These are phyloP conservation scores for Gallinago nigripennis DNA, from an alignment of 2,797 vertebrate genomes.

Conservation along the genomic window DNA sequence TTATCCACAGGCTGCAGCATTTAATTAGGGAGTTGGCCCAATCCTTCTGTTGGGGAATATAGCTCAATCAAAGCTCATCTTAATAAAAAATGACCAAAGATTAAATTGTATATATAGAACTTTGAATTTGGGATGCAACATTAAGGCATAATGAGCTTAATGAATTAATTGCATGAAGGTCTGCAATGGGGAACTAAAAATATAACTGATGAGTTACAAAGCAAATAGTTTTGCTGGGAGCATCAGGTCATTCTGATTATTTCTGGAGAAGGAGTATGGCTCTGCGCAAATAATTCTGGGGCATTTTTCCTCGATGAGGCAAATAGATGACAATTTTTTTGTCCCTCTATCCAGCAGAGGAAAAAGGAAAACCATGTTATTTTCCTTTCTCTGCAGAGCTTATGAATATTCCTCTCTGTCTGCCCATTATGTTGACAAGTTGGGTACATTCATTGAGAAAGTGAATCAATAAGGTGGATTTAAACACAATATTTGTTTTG, in stretches of 20 bases:
- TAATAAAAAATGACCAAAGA: slow-evolving; percentile 18
- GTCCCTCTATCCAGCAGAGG: not conserved
- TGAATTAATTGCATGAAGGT: slow-evolving; percentile 48
- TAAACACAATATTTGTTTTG: slow-evolving; percentile 56
- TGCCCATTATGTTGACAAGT: not conserved
- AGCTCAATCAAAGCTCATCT: not conserved
- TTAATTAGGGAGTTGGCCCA: slow-evolving; percentile 81
- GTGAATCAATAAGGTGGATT: slow-evolving; percentile 51
- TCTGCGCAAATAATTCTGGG: not conserved
- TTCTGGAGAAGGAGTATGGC: not conserved
- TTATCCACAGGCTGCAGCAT: slow-evolving; percentile 80
- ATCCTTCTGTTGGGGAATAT: not conserved
- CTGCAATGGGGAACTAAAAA: slow-evolving; percentile 20
- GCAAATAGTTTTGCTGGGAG: not conserved
- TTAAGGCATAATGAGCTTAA: slow-evolving; percentile 52
- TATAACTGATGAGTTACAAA: not conserved
- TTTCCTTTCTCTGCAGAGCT: not conserved
- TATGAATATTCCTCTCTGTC: not conserved
- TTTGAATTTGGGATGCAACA: slow-evolving; percentile 41
- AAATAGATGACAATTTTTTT: not conserved
- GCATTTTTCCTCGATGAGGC: not conserved
- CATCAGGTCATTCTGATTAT: not conserved
- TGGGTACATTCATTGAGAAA: not conserved
- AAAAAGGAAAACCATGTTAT: not conserved
- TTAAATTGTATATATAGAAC: not conserved